Base-by-base conservation (phyloP, 1,140 invertebrate species). In the Apis laboriosa region DNA sequence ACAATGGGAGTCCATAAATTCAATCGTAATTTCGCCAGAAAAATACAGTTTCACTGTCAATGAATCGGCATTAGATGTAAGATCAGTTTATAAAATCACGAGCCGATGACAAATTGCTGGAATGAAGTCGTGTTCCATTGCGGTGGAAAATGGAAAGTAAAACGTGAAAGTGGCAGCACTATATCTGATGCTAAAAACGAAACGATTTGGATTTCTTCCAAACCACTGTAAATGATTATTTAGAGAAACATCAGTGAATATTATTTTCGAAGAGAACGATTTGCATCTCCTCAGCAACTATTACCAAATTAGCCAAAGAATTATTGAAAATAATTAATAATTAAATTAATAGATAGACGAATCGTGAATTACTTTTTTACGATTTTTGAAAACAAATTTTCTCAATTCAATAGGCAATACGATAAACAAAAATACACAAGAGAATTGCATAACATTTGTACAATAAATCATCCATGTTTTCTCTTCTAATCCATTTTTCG, bases 111-210 rank as follows among this genome's bases (percentile, higher is more conserved):
- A 79, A 79, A 79, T 55, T 17, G 34, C 24, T 8, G n/a, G 56
- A 49, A 74, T 2, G 21, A 74, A 53, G 24, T 72, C 34, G 0
- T 28, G 21, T 63, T 9, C 21, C 9, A 11, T 51, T 51, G 43
- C 13, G 51, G 13, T 19, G 24, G 19, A 80, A 80, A 34, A 28
- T 34, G 63, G 24, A 64, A 79, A 61, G 78, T 56, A 70, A 80
- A 80, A 80, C 70, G 68, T 80, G 78, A 9, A 80, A 74, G 70
- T 80, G 78, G 51, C 70, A 71, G 75, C 75, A 43, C 55, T 60
- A 17, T 24, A 49, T 28, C 51, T 28, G 70, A 1, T 66, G 70
- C 78, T 70, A 74, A 66, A 80, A 74, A 63, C 43, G 34, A 49
- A 74, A 21, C 61, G 15, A 11, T 2, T 21, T 80, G 78, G 78